phyloP scores from a whole-genome alignment of 2,797 vertebrate species.

The Rhincodon typus region DNA sequence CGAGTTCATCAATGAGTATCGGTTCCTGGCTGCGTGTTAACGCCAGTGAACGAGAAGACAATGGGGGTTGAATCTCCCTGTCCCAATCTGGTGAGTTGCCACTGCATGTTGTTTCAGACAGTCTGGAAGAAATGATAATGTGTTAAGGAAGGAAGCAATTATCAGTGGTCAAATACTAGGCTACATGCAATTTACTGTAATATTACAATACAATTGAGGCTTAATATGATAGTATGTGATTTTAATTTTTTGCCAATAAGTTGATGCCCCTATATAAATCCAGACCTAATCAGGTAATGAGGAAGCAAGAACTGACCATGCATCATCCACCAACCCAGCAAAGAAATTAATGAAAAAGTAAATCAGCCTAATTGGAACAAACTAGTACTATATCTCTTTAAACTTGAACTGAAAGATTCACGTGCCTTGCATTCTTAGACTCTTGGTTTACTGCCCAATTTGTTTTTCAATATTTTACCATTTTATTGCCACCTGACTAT shows the following conservation, averaged over 20 bases:
- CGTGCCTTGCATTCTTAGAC: too few species aligned
- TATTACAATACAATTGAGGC: neutral
- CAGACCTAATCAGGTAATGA: neutral
- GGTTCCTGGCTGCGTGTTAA: constrained; percentile 91
- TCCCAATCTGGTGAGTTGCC: constrained; percentile 74
- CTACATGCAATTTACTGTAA: neutral
- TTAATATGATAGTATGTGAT: neutral
- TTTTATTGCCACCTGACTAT: too few species aligned
- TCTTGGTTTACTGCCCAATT: too few species aligned
- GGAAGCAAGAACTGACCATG: neutral
- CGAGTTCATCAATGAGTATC: constrained; percentile 67
- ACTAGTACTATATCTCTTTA: too few species aligned
- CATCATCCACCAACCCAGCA: neutral
- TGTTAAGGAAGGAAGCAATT: neutral
- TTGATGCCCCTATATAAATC: neutral
- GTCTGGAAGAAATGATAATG: constrained; percentile 53
- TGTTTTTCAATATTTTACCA: too few species aligned
- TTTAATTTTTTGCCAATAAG: neutral
- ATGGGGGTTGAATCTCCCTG: constrained; percentile 46
- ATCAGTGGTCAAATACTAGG: neutral
- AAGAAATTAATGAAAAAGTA: neutral
- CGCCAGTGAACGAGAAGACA: constrained; percentile 63
- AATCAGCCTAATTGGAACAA: neutral
- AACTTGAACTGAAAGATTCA: too few species aligned
- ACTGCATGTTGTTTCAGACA: constrained; percentile 81